Base-by-base conservation (phyloP, 2,113 vertebrate species). In the Sakesphorus luctuosus region DNA sequence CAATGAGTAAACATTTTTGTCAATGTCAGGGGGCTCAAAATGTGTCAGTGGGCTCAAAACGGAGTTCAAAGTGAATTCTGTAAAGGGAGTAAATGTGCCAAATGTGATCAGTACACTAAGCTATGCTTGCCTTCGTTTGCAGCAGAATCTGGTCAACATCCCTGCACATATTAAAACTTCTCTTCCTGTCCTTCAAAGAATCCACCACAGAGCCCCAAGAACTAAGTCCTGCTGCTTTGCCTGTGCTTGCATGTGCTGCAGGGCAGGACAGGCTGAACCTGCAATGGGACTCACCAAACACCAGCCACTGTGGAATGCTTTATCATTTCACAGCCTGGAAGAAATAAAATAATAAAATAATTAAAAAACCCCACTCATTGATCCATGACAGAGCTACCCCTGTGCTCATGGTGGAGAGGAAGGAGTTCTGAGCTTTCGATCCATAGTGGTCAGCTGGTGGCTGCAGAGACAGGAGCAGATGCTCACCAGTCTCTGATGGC, bases 311-410 rank as follows among this genome's bases (percentile, higher is more conserved):
- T 59, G 26, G 24, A 77, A 47, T 14, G 35, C 28, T 58, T 76
- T 71, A 33, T 31, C 43, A 19, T 67, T 81, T 55, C 49, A 81
- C 29, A 69, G 17, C 25, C 67, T 49, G 29, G 31, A 83, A 77
- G 7, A 36, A 85, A 69, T 24, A 35, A 78, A 87, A 75, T 21
- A 55, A 46, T 28, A 6, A n/a, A n/a, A n/a, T n/a, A n/a, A n/a
- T n/a, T n/a, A n/a, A 10, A 66, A 52, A 68, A 17, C 0, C 1
- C 2, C 11, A 36, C 49, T 49, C 31, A 69, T 1, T n/a, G 36
- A 53, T 55, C n/a, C 28, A 40, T n/a, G 23, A 44, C 14, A 69
- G 84, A 35, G 11, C 43, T 76, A 87, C 49, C 26, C 49, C n/a
- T 76, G 0, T 2, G 23, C 36, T 79, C 6, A 1, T 3, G 8